Conservation (phyloP, 2,888 invertebrate genomes). For the Leptopilina myrica region DNA sequence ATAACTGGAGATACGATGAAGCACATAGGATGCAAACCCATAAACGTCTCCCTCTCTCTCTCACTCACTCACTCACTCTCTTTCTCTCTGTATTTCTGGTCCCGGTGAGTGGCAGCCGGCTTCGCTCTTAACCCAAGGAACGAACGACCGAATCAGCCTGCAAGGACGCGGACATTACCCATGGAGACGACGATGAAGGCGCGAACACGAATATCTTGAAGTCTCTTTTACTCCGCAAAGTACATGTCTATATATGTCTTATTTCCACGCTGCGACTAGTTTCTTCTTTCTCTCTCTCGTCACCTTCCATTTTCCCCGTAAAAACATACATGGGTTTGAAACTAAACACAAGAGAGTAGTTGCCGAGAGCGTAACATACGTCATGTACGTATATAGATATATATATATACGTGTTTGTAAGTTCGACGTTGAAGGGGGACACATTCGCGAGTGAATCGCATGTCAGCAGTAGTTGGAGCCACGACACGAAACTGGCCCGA, state of each 20-base stretch:
- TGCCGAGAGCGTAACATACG: slow-evolving; percentile 46
- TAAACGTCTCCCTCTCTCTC: slow-evolving; percentile 68
- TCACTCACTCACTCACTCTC: slow-evolving; percentile 58
- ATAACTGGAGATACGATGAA: slow-evolving; percentile 73
- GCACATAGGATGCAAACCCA: slow-evolving; percentile 74
- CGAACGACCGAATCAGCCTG: slow-evolving; percentile 61
- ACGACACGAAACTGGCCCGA: slow-evolving; percentile 62
- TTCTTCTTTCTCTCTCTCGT: slow-evolving; percentile 35
- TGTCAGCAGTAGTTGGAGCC: slow-evolving; percentile 61
- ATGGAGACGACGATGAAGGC: slow-evolving; percentile 47
- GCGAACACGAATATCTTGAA: slow-evolving; percentile 42
- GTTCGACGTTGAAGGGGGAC: slow-evolving; percentile 48
- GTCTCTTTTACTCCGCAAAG: slow-evolving; percentile 35
- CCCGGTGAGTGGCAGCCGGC: slow-evolving; percentile 54
- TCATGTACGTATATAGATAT: slow-evolving; percentile 4
- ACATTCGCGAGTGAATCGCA: slow-evolving; percentile 50
- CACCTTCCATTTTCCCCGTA: slow-evolving; percentile 52
- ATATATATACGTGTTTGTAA: slow-evolving; percentile 45
- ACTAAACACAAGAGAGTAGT: slow-evolving; percentile 58
- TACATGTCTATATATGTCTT: slow-evolving; percentile 7
- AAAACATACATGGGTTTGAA: slow-evolving; percentile 58
- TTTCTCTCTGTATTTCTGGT: slow-evolving; percentile 40
- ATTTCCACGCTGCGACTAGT: neutral
- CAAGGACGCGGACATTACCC: slow-evolving; percentile 7
- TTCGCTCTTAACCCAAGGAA: slow-evolving; percentile 60